A percentile compares a stretch with the other conserved stretches of the same genome.
Conservation (phyloP, 2,888 invertebrate genomes). For the Onchidella celtica region DNA sequence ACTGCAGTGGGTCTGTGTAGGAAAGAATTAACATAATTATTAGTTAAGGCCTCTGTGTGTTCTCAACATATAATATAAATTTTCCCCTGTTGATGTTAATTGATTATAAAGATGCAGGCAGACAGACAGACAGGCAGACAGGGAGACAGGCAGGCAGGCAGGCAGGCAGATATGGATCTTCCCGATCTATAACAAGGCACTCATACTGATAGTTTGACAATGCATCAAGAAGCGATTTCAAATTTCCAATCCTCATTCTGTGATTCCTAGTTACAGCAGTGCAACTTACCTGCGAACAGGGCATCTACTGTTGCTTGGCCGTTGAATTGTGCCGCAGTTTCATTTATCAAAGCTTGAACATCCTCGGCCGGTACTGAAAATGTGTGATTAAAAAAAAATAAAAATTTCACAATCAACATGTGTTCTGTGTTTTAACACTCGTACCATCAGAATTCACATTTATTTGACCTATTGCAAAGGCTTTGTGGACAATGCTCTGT, state of each 20-base stretch:
- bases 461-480: too few relatives aligned
- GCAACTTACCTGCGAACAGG: not conserved
- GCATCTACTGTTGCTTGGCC: not conserved
- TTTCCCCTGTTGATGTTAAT: too few relatives aligned
- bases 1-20: not conserved
- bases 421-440: too few relatives aligned
- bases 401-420: too few relatives aligned
- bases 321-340: not conserved
- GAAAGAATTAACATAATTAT: too few relatives aligned
- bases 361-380: not conserved
- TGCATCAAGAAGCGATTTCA: too few relatives aligned
- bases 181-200: not conserved
- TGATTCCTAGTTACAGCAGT: not conserved
- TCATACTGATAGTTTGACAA: not conserved
- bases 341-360: not conserved
- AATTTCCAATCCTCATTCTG: not conserved
- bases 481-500: too few relatives aligned
- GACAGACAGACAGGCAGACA: not conserved
- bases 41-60: too few relatives aligned
- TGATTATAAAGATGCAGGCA: too few relatives aligned
- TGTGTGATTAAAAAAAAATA: too few relatives aligned
- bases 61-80: too few relatives aligned
- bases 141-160: not conserved
- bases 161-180: not conserved
- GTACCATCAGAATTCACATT: too few relatives aligned